Percentiles rank a stretch among this genome's conserved stretches.
Evolutionary conservation across 2,797 vertebrate species (phyloP).

Genomic region (Propithecus perrieri): DNA sequence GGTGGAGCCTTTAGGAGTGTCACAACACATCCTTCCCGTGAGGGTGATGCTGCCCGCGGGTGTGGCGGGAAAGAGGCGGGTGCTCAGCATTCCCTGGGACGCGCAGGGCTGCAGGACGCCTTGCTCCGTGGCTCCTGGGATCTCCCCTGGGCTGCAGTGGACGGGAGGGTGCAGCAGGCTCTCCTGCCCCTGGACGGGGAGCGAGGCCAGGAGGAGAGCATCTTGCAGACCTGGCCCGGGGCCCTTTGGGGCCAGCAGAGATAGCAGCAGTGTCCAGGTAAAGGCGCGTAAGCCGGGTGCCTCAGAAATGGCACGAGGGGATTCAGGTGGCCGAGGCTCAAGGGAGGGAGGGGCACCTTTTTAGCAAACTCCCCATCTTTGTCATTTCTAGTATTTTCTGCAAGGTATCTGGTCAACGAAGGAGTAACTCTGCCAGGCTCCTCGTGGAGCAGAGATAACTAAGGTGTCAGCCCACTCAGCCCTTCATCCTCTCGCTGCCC

Average conservation of each 20-base stretch:
- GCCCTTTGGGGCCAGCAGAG: neutral
- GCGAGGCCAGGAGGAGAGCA: neutral
- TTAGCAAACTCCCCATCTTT: neutral
- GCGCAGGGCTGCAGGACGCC: rapidly evolving
- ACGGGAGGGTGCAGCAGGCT: rapidly evolving
- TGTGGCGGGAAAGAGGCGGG: neutral
- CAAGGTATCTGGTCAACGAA: rapidly evolving
- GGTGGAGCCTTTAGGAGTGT: neutral
- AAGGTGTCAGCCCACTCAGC: rapidly evolving
- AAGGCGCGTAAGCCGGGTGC: rapidly evolving
- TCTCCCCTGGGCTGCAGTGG: rapidly evolving
- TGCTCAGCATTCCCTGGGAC: neutral
- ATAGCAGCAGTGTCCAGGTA: rapidly evolving
- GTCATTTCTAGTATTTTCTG: neutral
- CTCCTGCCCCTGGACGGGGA: rapidly evolving
- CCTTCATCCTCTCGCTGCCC: rapidly evolving
- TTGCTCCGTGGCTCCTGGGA: rapidly evolving
- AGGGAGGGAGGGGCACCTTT: neutral
- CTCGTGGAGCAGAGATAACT: rapidly evolving
- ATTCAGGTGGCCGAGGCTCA: neutral
- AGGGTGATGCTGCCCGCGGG: neutral
- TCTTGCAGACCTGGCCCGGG: rapidly evolving
- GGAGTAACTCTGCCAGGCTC: neutral
- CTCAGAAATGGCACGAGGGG: rapidly evolving
- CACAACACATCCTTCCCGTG: neutral